Evolutionary conservation across 2,888 invertebrate genomes (phyloP), one percentile per base, ranked within the genome.

Genomic region (Cataglyphis cursor): DNA sequence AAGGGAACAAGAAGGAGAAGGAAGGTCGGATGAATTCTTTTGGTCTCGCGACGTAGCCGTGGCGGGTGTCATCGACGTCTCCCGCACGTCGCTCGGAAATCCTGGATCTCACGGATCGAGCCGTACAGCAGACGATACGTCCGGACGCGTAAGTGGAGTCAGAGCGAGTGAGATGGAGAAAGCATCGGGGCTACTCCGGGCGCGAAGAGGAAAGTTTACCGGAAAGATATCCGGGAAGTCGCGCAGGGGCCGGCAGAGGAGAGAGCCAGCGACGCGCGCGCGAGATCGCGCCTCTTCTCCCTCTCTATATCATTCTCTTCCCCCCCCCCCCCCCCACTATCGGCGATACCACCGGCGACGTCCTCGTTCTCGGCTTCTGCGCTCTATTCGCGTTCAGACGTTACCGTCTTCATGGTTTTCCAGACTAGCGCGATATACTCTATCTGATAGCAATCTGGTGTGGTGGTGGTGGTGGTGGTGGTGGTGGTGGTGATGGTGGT

Each of bases 181-280:
- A 82, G 88, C 61, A 51, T 51, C 44, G 51, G 64, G 74, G 82
- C 65, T 81, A 80, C 81, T 84, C 78, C 83, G 28, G 31, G 28
- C 41, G 81, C 48, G 73, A 85, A 91, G 91, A 91, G 90, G 89
- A 90, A 91, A 93, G 92, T 92, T 93, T 93, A 92, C 93, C 93
- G 93, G 93, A 91, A 92, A 93, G 93, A 93, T 93, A 94, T 93
- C 93, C 93, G 93, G 93, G 89, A 92, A 93, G 93, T 93, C 90
- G 90, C 88, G 44, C 24, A 84, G 87, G 85, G 88, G 76, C 84
- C 86, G 82, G 59, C 83, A 83, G 81, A 76, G 84, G 89, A 64
- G 54, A 83, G 68, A 57, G 57, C 57, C 81, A 82, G 62, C 82
- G 81, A 87, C 85, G 87, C 86, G 89, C 89, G 84, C 85, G 65